These are phyloP conservation scores for Cephonodes hylas DNA, from an alignment of 2,888 invertebrate species.

Conservation along the genomic window DNA sequence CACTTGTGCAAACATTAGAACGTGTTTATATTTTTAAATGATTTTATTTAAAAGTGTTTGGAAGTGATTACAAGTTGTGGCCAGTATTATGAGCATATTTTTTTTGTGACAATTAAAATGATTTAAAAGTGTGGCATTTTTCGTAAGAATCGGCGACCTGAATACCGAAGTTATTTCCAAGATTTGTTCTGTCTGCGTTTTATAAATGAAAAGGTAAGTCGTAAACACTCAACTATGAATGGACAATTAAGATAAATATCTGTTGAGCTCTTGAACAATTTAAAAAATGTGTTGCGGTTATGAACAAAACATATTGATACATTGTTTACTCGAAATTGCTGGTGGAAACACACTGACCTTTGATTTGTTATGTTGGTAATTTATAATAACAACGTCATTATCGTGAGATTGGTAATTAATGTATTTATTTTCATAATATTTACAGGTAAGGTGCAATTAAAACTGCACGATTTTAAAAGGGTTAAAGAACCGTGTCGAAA, in stretches of 20 bases:
- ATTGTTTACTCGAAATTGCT: not conserved
- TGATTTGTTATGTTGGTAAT: not conserved
- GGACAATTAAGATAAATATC: not conserved
- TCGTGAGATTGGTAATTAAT: not conserved
- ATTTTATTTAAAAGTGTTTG: not conserved
- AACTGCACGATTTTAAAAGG: too few relatives aligned
- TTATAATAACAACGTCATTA: not conserved
- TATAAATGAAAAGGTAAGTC: conserved; percentile 37
- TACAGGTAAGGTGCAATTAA: too few relatives aligned
- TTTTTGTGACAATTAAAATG: not conserved
- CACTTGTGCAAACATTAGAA: conserved; percentile 24
- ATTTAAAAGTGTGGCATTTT: not conserved
- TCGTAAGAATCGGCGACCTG: not conserved
- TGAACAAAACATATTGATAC: not conserved
- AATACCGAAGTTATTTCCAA: conserved; percentile 14
- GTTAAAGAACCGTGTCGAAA: too few relatives aligned
- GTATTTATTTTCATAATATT: not conserved
- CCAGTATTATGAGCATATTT: not conserved
- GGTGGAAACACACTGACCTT: not conserved
- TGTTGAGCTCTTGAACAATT: not conserved
- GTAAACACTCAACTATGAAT: not conserved
- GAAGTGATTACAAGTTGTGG: not conserved
- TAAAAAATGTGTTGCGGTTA: not conserved
- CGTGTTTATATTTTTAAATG: conserved; percentile 1
- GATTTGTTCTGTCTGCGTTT: conserved; percentile 10